Evolutionary conservation across 2,113 vertebrate genomes (phyloP).

Genomic region (Rhinopomastus cyanomelas): DNA sequence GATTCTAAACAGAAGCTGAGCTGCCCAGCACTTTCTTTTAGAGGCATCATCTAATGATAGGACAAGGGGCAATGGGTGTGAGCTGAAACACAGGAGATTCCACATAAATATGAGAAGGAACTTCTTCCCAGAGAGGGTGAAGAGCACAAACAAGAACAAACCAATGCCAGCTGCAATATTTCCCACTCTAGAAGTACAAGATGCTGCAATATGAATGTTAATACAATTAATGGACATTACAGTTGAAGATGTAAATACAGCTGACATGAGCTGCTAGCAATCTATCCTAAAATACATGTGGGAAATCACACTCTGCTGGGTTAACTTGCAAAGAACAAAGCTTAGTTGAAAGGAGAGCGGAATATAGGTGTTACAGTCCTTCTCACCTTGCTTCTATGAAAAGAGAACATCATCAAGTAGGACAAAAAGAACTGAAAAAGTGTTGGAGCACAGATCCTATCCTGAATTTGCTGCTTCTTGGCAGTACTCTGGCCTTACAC

Average conservation of each 20-base stretch:
- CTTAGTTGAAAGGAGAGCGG: not conserved
- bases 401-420: not conserved
- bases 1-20: not conserved
- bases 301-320: not conserved
- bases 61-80: no score
- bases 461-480: not conserved
- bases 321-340: constrained; percentile 11
- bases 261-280: not conserved
- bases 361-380: not conserved
- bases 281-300: not conserved
- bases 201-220: not conserved
- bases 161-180: not conserved
- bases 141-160: not conserved
- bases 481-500: not conserved
- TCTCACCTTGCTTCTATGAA: constrained; percentile 12
- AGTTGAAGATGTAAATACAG: not conserved
- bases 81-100: no score
- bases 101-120: no score
- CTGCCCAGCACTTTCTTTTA: not conserved
- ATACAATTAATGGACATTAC: not conserved
- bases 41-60: not conserved
- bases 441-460: not conserved
- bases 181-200: not conserved
- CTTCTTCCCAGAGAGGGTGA: no score
- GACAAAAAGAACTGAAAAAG: not conserved